phyloP scores from a whole-genome alignment of 2,113 vertebrate species.

The Apus apus region DNA sequence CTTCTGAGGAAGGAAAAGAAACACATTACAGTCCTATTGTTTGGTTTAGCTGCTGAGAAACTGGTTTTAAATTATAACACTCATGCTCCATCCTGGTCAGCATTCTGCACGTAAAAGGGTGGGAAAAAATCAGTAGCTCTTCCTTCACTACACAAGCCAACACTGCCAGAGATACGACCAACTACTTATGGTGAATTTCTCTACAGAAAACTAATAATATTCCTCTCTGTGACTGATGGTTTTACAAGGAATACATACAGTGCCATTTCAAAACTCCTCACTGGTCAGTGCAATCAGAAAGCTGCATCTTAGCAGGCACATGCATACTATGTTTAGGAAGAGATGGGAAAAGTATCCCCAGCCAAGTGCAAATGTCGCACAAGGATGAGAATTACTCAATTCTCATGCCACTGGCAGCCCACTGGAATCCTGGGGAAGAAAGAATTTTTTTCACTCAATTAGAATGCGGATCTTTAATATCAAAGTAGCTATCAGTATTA shows the following conservation, averaged over 20 bases:
- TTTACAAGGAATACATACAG: background rate
- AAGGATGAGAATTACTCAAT: background rate
- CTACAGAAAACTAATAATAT: background rate
- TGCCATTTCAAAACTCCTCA: background rate
- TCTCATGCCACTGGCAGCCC: background rate
- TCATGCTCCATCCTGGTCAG: background rate
- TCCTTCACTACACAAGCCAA: background rate
- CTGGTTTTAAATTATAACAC: background rate
- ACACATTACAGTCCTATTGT: accelerated
- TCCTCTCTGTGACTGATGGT: background rate
- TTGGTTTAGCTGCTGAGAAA: background rate
- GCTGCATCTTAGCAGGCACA: background rate
- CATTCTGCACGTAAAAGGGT: background rate
- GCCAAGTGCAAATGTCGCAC: background rate
- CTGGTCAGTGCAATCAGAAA: background rate
- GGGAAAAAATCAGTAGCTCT: background rate
- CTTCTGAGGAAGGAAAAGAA: background rate
- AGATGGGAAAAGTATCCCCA: background rate
- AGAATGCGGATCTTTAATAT: background rate
- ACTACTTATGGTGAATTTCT: background rate
- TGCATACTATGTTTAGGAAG: accelerated
- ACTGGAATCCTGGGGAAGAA: background rate
- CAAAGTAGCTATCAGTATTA: background rate
- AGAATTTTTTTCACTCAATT: background rate
- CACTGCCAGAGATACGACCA: background rate